Evolutionary conservation across 1,140 invertebrate species (phyloP), one percentile per base, ranked within the genome.

Genomic region (Daktulosphaira vitifoliae): DNA sequence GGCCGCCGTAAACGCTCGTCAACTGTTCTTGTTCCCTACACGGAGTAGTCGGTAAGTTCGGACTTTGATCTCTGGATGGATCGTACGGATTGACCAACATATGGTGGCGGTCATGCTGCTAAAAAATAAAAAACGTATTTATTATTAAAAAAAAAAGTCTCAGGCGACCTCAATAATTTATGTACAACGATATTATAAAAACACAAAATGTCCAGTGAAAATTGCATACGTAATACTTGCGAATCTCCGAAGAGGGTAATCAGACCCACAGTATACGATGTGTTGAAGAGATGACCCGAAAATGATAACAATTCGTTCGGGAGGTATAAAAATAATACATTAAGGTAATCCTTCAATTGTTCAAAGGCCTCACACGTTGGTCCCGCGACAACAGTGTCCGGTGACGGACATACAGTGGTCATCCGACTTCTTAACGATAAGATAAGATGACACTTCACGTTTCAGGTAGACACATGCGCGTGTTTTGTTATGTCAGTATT

Each of bases 1-100:
- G 77, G 74, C 29, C 59, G 66, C 51, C 44, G 56, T 65, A 67
- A 42, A 53, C 29, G 48, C 37, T 39, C 64, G 76, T 73, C 72
- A 64, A 64, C 62, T 67, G 70, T 64, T 66, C 71, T 76, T 82
- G 75, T 74, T 82, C 77, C 78, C 81, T 72, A 79, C 81, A 74
- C 79, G 66, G 65, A 29, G 80, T 69, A 68, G 78, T 79, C 37
- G 84, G 84, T 64, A 85, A 79, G 70, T 83, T 85, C 69, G 85
- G 84, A 71, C 83, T 85, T 50, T 85, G 77, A 71, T 85, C 84
- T 71, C 84, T 79, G 33, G 82, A 82, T 70, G 82, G 82, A 70
- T 86, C 83, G 76, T 84, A 83, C 71, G 81, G 79, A 71, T 82
- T 80, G 71, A 82, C 81, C 23, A 71, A 66, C 68, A 72, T 71